These are phyloP conservation scores for Anisognathus igniventris DNA, from an alignment of 2,797 vertebrate genomes.

Conservation along the genomic window DNA sequence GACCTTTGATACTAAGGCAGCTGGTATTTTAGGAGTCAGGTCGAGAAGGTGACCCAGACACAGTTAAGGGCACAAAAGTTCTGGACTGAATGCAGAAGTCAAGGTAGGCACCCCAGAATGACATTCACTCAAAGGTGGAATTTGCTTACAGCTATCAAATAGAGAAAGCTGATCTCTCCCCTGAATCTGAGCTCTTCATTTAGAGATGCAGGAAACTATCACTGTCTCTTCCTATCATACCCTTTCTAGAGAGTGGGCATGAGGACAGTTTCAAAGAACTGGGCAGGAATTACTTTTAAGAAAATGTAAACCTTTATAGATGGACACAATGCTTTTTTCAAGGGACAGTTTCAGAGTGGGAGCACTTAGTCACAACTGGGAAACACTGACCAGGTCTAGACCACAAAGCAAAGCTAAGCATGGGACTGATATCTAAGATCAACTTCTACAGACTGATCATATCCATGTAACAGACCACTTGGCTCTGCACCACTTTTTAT, in stretches of 20 bases:
- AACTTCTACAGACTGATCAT: background rate
- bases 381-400: background rate
- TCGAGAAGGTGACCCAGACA: background rate
- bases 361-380: background rate
- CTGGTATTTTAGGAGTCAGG: background rate
- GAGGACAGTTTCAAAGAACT: background rate
- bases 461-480: background rate
- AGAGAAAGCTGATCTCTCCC: background rate
- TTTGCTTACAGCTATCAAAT: background rate
- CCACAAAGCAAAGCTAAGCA: background rate
- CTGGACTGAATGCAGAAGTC: background rate
- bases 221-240: background rate
- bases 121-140: background rate
- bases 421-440: background rate
- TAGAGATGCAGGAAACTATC: background rate
- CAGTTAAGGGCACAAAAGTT: rapidly evolving
- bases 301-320: background rate
- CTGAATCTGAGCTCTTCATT: background rate
- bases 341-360: background rate
- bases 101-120: background rate
- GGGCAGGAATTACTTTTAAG: background rate
- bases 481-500: background rate
- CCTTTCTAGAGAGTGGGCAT: background rate
- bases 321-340: background rate
- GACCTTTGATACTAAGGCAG: background rate